Evolutionary conservation across 2,797 vertebrate species (phyloP).

Genomic region (Loriculus beryllinus): DNA sequence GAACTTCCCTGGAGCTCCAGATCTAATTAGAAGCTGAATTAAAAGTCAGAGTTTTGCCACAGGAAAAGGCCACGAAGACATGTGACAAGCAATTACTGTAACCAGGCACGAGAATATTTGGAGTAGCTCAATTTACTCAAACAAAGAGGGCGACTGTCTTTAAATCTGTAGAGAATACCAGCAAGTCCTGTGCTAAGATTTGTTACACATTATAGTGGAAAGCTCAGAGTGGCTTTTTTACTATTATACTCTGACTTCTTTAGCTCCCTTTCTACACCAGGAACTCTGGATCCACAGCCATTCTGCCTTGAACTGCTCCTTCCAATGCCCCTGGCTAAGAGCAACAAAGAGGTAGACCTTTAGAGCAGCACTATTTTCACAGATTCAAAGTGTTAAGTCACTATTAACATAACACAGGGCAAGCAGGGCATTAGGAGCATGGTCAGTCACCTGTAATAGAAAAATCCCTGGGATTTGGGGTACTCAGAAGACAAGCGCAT

Average conservation of each 20-base stretch:
- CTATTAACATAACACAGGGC: neutral
- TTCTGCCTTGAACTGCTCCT: neutral
- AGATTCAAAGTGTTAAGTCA: neutral
- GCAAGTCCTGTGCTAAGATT: neutral
- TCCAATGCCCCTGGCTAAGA: neutral
- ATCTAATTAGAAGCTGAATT: constrained; percentile 34
- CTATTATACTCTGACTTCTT: neutral
- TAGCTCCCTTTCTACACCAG: neutral
- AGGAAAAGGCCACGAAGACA: neutral
- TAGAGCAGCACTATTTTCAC: neutral
- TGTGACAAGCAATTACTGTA: neutral
- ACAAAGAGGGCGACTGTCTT: neutral
- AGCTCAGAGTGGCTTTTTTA: neutral
- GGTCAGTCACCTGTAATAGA: neutral
- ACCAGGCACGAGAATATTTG: neutral
- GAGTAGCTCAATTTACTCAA: neutral
- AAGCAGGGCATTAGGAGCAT: neutral
- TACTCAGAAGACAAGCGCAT: neutral
- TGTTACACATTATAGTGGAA: neutral
- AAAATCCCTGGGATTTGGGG: neutral
- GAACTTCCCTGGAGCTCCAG: constrained; percentile 6
- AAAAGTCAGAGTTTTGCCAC: neutral
- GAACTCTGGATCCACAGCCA: neutral
- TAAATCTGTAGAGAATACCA: neutral
- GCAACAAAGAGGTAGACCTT: neutral